Base-by-base conservation (phyloP, 2,888 invertebrate species). In the Argyra leucocephala region DNA sequence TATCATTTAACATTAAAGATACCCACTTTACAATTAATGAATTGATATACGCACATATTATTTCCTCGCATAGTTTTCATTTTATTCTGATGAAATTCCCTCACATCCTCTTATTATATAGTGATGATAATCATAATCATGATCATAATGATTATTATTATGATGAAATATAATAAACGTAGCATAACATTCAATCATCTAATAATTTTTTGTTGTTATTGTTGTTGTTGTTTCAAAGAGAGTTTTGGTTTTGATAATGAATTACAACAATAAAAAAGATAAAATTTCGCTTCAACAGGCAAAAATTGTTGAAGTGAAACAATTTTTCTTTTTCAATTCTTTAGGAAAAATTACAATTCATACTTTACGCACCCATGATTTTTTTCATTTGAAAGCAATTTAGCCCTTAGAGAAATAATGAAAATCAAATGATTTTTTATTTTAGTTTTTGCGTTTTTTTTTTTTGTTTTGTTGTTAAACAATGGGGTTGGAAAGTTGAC, bases 251-350 rank as follows among this genome's bases (percentile, higher is more conserved):
- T 48, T 31, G 5, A 31, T 31, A 18, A 48, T 48, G n/a, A 48
- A 48, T 48, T 48, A 48, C n/a, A 48, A 48, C n/a, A 48, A 48
- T 48, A 48, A 48, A 31, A 48, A n/a, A 48, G n/a, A 48, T 48
- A n/a, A n/a, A 48, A 18, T 48, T 48, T 48, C 18, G 48, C 48
- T 48, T 48, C 48, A 48, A 48, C 48, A 48, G 48, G 48, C 48
- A 48, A 48, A 48, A 48, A 48, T 48, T 48, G 48, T 48, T 48
- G 48, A 48, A 48, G 48, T 48, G 48, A 48, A 48, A 48, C 48
- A 48, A 18, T 48, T 48, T 31, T 48, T 48, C 15, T 48, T n/a
- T 48, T 48, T 18, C 48, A 48, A 2, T 48, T 48, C 18, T 48
- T 48, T 15, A 48, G 48, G 48, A 48, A 48, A 48, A 48, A 48